phyloP scores from a whole-genome alignment of 1,140 invertebrate genomes.

The Ylistrum balloti region DNA sequence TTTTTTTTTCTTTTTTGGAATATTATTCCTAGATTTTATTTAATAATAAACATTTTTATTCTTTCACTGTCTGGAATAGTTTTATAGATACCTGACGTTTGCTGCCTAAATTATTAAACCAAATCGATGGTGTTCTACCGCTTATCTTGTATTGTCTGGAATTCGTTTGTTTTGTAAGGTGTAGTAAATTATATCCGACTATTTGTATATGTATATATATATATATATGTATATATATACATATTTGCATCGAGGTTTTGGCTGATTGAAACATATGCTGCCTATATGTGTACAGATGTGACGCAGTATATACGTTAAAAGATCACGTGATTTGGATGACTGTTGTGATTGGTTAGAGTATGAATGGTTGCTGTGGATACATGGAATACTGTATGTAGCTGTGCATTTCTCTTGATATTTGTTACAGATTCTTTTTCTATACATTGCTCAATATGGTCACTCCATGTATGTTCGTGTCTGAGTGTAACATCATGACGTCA shows the following conservation, averaged over 20 bases:
- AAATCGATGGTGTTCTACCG: no score
- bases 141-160: no score
- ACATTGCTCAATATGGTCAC: slow-evolving; percentile 6
- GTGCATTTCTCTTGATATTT: background rate
- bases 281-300: background rate
- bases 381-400: background rate
- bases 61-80: no score
- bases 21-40: no score
- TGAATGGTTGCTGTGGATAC: background rate
- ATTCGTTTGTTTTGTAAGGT: no score
- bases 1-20: no score
- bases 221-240: no score
- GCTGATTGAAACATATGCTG: no score
- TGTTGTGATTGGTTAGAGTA: background rate
- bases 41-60: no score
- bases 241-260: background rate
- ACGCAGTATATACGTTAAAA: no score
- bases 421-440: background rate
- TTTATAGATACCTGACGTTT: no score
- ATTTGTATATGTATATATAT: background rate
- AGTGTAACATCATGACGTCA: background rate
- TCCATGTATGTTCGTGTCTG: background rate
- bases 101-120: no score
- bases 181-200: background rate
- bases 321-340: background rate